Evolutionary conservation across 2,888 invertebrate species (phyloP).

Genomic region (Amblyteles armatorius): DNA sequence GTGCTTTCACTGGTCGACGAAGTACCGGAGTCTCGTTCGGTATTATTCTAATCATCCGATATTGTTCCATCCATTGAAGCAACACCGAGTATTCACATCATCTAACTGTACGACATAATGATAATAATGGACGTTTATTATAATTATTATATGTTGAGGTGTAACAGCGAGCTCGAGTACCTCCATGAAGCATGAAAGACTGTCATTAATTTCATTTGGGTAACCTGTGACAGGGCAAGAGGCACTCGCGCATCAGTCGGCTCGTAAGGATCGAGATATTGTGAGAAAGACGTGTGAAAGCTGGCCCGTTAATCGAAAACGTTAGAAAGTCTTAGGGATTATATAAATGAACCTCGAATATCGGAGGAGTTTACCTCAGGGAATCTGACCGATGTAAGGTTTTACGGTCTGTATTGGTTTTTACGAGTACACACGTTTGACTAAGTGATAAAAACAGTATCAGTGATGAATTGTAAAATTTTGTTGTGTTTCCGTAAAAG

Average conservation of each 20-base stretch:
- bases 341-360: constrained; percentile 57
- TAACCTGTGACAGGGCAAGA: constrained; percentile 8
- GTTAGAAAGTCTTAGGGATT: constrained; percentile 55
- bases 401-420: neutral
- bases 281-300: constrained; percentile 57
- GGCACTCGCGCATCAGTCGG: constrained; percentile 4
- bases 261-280: constrained; percentile 28
- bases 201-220: constrained; percentile 43
- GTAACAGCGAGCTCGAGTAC: constrained; percentile 30
- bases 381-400: neutral
- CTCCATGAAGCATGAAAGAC: constrained; percentile 51
- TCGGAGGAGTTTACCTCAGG: constrained; percentile 1
- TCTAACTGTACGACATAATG: constrained; percentile 6
- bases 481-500: no score
- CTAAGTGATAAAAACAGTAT: no score
- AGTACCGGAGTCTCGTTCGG: neutral
- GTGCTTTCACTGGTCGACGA: neutral
- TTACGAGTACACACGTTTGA: constrained; percentile 28
- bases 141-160: constrained; percentile 34
- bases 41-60: constrained; percentile 42
- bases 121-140: constrained; percentile 56
- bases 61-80: constrained; percentile 41
- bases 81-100: constrained; percentile 11
- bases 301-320: constrained; percentile 61
- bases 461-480: no score